phyloP scores from a whole-genome alignment of 2,113 vertebrate genomes.

The Pantherophis guttatus region DNA sequence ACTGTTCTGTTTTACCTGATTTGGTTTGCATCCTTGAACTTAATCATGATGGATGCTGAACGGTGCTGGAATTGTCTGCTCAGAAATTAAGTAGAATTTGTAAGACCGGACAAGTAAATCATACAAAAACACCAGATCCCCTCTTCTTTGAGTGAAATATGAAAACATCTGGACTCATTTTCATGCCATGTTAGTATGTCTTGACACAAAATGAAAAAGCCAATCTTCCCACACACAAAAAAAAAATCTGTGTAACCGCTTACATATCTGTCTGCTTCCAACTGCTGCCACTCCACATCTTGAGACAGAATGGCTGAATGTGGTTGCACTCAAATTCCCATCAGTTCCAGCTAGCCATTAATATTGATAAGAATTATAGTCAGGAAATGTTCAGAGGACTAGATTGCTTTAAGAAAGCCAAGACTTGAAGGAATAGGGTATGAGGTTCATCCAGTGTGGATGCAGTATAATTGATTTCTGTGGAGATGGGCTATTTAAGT shows the following conservation, averaged over 20 bases:
- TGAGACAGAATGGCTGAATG: not conserved
- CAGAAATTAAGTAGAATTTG: no score
- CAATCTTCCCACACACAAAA: not conserved
- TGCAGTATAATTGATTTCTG: not conserved
- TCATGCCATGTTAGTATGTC: not conserved
- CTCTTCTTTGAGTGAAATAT: not conserved
- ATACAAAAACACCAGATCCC: not conserved
- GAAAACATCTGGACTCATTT: not conserved
- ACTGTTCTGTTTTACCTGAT: not conserved
- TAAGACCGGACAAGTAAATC: not conserved
- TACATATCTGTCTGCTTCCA: not conserved
- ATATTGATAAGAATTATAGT: not conserved
- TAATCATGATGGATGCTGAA: not conserved
- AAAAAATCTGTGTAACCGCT: not conserved
- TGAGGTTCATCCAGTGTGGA: not conserved
- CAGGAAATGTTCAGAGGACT: not conserved
- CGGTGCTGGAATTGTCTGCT: not conserved
- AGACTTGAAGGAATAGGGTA: not conserved
- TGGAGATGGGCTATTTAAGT: not conserved
- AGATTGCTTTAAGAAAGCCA: not conserved
- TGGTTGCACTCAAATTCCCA: not conserved
- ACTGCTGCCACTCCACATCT: no score
- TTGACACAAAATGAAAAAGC: not conserved
- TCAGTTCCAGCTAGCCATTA: not conserved
- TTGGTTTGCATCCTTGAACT: not conserved